Conservation (phyloP, 1,140 invertebrate genomes). For the Magallana angulata region DNA sequence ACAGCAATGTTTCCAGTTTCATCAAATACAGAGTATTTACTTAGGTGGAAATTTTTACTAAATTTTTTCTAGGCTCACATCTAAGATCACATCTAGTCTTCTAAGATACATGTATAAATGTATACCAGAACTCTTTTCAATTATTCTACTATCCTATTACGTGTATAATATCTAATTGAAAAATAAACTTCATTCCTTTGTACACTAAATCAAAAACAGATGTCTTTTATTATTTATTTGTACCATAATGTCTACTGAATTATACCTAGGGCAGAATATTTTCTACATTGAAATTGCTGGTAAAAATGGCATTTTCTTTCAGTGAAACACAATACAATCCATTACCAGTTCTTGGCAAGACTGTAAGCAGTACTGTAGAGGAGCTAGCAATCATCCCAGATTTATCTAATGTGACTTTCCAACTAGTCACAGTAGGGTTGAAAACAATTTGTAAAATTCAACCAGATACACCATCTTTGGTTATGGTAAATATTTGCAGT, state of each 20-base stretch:
- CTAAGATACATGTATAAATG: too few relatives aligned
- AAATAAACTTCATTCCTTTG: too few relatives aligned
- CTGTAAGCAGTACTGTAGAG: neutral
- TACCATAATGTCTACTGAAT: too few relatives aligned
- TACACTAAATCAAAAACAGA: too few relatives aligned
- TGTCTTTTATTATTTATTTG: too few relatives aligned
- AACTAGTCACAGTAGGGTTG: neutral
- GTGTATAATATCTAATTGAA: too few relatives aligned
- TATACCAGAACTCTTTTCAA: too few relatives aligned
- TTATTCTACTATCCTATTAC: too few relatives aligned
- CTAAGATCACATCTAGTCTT: too few relatives aligned
- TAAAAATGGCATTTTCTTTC: neutral
- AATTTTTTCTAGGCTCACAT: neutral
- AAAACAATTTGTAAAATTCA: neutral
- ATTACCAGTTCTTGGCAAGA: neutral
- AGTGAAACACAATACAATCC: neutral
- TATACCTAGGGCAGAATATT: too few relatives aligned
- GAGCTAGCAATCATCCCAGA: neutral
- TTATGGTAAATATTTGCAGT: neutral
- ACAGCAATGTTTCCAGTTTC: neutral
- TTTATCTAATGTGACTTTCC: neutral
- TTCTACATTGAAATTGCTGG: too few relatives aligned
- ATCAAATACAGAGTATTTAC: neutral
- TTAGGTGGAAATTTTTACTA: neutral
- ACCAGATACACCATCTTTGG: slow-evolving; percentile 1